phyloP scores from a whole-genome alignment of 2,113 vertebrate species.

The Oncorhynchus masou region DNA sequence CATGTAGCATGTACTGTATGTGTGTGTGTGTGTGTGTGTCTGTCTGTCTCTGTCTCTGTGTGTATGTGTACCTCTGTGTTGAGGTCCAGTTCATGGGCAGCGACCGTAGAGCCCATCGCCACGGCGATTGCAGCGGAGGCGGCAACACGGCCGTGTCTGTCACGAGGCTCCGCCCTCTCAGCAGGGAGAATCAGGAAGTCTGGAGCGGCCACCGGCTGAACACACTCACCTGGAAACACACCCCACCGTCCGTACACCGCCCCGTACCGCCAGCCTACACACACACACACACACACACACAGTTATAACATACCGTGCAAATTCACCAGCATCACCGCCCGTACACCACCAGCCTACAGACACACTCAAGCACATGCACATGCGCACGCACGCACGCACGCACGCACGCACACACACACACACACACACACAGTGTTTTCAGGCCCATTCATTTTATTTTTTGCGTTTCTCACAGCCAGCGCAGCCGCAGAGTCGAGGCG shows the following conservation, averaged over 20 bases:
- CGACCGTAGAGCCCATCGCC: slow-evolving; percentile 81
- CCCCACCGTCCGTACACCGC: slow-evolving; percentile 84
- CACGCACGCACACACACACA: too few relatives aligned
- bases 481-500: too few relatives aligned
- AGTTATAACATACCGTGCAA: slow-evolving; percentile 72
- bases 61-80: slow-evolving; percentile 78
- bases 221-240: slow-evolving; percentile 82
- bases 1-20: too few relatives aligned
- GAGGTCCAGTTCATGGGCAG: slow-evolving; percentile 84
- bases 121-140: slow-evolving; percentile 78
- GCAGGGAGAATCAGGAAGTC: slow-evolving; percentile 84
- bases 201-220: slow-evolving; percentile 83
- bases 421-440: too few relatives aligned
- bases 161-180: slow-evolving; percentile 77
- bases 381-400: too few relatives aligned
- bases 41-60: not conserved
- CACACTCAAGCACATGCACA: too few relatives aligned
- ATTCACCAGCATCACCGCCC: slow-evolving; percentile 63
- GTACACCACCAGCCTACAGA: slow-evolving; percentile 83
- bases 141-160: slow-evolving; percentile 79
- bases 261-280: slow-evolving; percentile 92
- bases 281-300: slow-evolving; percentile 6
- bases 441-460: too few relatives aligned
- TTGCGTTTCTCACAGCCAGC: too few relatives aligned
- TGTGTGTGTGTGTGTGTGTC: too few relatives aligned